A percentile compares a stretch with the other conserved stretches of the same genome.
phyloP scores from a whole-genome alignment of 23 tunicate genomes.

The Phallusia fumigata region DNA sequence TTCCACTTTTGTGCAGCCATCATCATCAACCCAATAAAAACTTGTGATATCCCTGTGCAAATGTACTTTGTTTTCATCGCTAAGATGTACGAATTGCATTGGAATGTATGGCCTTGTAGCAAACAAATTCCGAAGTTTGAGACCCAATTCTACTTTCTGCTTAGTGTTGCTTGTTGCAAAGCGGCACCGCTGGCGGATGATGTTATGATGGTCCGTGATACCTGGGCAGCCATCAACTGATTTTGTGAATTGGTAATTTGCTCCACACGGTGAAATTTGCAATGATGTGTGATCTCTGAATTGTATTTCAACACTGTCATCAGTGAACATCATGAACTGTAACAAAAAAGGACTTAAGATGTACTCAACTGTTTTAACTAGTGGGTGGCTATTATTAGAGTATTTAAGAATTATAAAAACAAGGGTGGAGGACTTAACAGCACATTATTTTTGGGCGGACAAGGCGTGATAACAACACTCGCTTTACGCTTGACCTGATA shows the following conservation, averaged over 20 bases:
- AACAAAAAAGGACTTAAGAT: not conserved
- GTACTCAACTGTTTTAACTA: too few species aligned
- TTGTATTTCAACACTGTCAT: constrained; percentile 68
- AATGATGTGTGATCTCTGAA: constrained; percentile 55
- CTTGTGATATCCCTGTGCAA: constrained; percentile 31
- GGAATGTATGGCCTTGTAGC: constrained; percentile 61
- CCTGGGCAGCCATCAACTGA: constrained; percentile 3
- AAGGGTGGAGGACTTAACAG: too few species aligned
- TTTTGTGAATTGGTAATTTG: constrained; percentile 57
- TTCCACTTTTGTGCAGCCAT: not conserved
- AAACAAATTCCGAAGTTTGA: constrained; percentile 52
- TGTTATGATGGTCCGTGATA: not conserved
- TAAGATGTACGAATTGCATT: constrained; percentile 20
- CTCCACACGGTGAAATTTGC: constrained; percentile 83
- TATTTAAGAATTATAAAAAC: too few species aligned
- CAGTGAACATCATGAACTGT: constrained; percentile 54
- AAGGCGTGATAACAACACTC: too few species aligned
- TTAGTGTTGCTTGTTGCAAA: constrained; percentile 90
- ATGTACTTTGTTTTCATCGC: constrained; percentile 37
- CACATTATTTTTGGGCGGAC: too few species aligned
- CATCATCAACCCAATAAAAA: constrained; percentile 50
- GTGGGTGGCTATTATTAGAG: too few species aligned
- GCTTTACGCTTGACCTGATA: too few species aligned
- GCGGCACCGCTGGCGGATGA: constrained; percentile 43
- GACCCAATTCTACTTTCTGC: constrained; percentile 39